A percentile compares a stretch with the other conserved stretches of the same genome.
phyloP scores from a whole-genome alignment of 2,113 vertebrate genomes.

The Fregetta grallaria region DNA sequence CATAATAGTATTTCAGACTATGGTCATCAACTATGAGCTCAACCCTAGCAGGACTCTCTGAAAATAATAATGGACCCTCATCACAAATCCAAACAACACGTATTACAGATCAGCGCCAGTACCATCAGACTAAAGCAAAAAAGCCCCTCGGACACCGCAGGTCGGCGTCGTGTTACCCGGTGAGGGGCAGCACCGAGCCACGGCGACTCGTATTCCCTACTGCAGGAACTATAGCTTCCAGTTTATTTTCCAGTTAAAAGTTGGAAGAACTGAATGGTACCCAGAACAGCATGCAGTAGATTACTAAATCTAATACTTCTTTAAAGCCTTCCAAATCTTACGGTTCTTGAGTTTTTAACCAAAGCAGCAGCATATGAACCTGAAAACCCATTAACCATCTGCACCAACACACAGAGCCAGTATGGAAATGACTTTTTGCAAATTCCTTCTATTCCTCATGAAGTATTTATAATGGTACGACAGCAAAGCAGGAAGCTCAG shows the following conservation, averaged over 20 bases:
- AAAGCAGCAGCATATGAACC: neutral
- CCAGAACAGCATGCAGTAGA: neutral
- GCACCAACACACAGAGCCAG: neutral
- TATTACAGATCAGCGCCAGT: accelerated
- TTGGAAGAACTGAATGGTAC: accelerated
- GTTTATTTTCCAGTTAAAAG: neutral
- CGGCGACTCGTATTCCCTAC: neutral
- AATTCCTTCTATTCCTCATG: neutral
- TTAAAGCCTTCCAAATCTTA: neutral
- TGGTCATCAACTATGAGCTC: neutral
- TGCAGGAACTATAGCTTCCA: neutral
- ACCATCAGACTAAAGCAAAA: accelerated
- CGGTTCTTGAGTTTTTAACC: accelerated
- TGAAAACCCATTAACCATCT: neutral
- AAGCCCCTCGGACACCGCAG: accelerated
- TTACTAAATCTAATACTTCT: accelerated
- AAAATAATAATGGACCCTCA: accelerated
- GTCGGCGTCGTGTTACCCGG: accelerated
- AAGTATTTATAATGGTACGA: accelerated
- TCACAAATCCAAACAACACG: accelerated
- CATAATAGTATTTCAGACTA: accelerated
- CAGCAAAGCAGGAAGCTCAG: neutral
- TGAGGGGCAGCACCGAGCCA: neutral
- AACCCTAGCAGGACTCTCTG: neutral
- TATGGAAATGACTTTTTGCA: neutral